Evolutionary conservation across 2,888 invertebrate species (phyloP).

Genomic region (Slavum lentiscoides): DNA sequence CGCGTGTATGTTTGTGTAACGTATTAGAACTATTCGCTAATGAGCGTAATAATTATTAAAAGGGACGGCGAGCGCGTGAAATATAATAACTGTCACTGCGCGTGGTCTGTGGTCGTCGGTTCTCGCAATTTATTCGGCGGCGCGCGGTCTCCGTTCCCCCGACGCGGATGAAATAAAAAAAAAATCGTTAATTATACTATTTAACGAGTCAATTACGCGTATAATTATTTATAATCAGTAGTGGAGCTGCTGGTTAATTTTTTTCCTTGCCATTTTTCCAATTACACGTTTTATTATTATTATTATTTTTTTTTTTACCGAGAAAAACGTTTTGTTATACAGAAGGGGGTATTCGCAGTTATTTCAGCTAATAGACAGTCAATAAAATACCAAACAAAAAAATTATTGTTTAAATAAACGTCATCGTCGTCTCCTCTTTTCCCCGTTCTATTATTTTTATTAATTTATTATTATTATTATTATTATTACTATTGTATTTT

Average conservation of each 20-base stretch:
- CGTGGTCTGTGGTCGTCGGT: not conserved
- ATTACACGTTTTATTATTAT: too few relatives aligned
- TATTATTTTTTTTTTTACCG: too few relatives aligned
- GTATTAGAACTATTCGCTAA: not conserved
- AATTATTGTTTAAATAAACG: too few relatives aligned
- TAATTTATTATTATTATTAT: too few relatives aligned
- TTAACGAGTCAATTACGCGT: conserved; percentile 32
- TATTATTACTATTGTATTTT: too few relatives aligned
- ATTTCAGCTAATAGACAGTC: not conserved
- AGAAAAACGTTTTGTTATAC: not conserved
- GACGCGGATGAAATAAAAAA: not conserved
- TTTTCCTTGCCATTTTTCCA: too few relatives aligned
- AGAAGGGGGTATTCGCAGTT: not conserved
- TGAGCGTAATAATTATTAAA: conserved; percentile 3
- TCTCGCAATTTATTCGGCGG: not conserved
- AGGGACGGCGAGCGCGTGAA: not conserved
- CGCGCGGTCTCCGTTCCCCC: too few relatives aligned
- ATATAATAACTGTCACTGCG: not conserved
- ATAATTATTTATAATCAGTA: not conserved
- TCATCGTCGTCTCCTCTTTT: too few relatives aligned
- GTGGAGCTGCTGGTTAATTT: too few relatives aligned
- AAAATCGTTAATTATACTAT: not conserved
- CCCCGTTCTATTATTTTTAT: too few relatives aligned
- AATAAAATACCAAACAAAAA: not conserved
- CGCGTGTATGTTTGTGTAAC: not conserved